These are phyloP conservation scores for Capromys pilorides DNA, from an alignment of 2,797 vertebrate genomes.

Conservation along the genomic window DNA sequence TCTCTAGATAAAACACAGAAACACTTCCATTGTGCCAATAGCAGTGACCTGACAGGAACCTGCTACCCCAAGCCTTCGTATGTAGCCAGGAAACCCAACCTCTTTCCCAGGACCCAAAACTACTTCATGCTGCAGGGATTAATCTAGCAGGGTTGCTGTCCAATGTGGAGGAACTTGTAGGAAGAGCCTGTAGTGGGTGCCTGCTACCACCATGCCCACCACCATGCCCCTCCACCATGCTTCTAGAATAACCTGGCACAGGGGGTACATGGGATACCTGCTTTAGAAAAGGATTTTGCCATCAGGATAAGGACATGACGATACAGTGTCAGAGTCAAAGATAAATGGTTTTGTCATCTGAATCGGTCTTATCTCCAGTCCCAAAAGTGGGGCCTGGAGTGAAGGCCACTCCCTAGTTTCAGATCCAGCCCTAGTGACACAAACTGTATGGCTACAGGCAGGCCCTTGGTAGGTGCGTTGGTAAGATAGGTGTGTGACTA, in stretches of 20 bases:
- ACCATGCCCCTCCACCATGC: neutral
- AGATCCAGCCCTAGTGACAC: neutral
- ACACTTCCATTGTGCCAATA: neutral
- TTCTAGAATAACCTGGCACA: neutral
- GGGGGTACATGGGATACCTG: neutral
- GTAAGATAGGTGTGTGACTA: neutral
- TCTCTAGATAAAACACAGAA: neutral
- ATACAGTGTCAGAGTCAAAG: neutral
- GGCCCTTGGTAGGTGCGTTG: too few relatives aligned
- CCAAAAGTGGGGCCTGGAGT: neutral
- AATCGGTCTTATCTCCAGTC: neutral
- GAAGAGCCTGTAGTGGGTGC: neutral
- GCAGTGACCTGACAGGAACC: neutral
- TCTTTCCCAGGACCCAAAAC: neutral
- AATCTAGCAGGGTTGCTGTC: neutral
- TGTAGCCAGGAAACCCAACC: neutral
- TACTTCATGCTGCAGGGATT: neutral
- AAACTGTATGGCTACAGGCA: neutral
- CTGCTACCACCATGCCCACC: neutral
- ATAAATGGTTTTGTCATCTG: neutral
- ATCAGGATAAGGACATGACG: neutral
- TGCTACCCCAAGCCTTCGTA: neutral
- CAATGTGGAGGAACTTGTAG: fast-evolving
- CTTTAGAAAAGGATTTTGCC: neutral
- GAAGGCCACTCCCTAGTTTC: neutral